Percentiles rank a stretch among this genome's conserved stretches.
Evolutionary conservation across 1,140 invertebrate genomes (phyloP).

Genomic region (Geopemphigus sp.): DNA sequence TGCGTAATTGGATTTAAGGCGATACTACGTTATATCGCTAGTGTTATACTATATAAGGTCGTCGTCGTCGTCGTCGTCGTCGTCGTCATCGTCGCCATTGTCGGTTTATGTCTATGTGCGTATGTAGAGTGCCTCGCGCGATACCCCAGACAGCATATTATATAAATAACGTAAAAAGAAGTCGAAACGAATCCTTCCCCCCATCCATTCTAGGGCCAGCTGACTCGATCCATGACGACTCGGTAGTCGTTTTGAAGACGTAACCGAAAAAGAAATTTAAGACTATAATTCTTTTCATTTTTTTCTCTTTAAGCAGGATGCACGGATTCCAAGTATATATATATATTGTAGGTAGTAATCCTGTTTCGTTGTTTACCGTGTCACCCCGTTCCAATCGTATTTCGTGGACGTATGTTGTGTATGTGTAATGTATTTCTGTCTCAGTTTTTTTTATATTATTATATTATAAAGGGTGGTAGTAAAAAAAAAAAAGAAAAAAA

Average conservation of each 20-base stretch:
- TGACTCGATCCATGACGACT: neutral
- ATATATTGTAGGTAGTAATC: neutral
- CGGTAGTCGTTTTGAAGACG: neutral
- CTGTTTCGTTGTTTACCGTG: constrained; percentile 29
- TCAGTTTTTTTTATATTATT: neutral
- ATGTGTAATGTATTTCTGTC: constrained; percentile 5
- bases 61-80: too few species aligned
- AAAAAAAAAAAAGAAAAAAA: constrained; percentile 29
- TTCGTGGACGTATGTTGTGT: neutral
- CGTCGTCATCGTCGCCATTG: too few species aligned
- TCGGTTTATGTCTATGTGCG: too few species aligned
- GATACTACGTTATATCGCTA: too few species aligned
- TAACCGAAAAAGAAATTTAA: constrained; percentile 12
- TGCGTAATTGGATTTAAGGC: constrained; percentile 37
- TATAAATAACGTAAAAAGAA: neutral
- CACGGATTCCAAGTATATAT: constrained; percentile 9
- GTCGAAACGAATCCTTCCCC: neutral
- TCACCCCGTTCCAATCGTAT: constrained; percentile 32
- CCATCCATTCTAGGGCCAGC: too few species aligned
- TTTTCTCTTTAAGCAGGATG: constrained; percentile 17
- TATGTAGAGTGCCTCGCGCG: too few species aligned
- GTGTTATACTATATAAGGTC: too few species aligned
- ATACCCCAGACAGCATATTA: too few species aligned
- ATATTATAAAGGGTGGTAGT: neutral
- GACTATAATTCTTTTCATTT: constrained; percentile 29